A percentile compares a stretch with the other conserved stretches of the same genome.
phyloP scores from a whole-genome alignment of 2,888 invertebrate genomes.

The Spilarctia lutea region DNA sequence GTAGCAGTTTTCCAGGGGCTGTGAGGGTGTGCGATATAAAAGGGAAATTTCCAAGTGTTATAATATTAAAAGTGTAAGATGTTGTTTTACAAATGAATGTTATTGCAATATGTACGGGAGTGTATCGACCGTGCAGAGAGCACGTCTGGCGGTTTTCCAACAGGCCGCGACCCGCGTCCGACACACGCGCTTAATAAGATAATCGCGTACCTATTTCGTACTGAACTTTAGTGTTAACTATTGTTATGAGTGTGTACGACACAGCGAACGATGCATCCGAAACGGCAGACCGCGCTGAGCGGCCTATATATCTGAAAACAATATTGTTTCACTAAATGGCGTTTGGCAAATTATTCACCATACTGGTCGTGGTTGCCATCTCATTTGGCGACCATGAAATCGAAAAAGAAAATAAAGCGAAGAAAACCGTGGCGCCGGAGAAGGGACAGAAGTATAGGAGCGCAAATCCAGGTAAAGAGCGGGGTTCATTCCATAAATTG shows the following conservation, averaged over 20 bases:
- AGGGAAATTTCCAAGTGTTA: slow-evolving; percentile 30
- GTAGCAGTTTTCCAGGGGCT: slow-evolving; percentile 37
- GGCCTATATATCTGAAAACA: slow-evolving; percentile 63
- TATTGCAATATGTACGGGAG: slow-evolving; percentile 42
- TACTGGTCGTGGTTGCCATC: slow-evolving; percentile 67
- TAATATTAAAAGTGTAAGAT: slow-evolving; percentile 33
- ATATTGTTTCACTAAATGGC: slow-evolving; percentile 75
- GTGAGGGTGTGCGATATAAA: slow-evolving; percentile 43
- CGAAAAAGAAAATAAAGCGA: slow-evolving; percentile 74
- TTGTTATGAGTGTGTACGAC: slow-evolving; percentile 73
- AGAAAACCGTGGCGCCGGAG: slow-evolving; percentile 82
- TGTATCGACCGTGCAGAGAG: slow-evolving; percentile 66
- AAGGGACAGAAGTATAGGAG: slow-evolving; percentile 71
- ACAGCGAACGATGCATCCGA: slow-evolving; percentile 54
- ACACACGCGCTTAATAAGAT: slow-evolving; percentile 59
- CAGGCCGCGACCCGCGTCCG: slow-evolving; percentile 51
- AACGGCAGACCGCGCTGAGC: slow-evolving; percentile 61
- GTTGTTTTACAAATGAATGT: slow-evolving; percentile 40
- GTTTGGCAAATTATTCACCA: slow-evolving; percentile 66
- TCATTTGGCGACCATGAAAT: slow-evolving; percentile 73
- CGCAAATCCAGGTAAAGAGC: slow-evolving; percentile 67
- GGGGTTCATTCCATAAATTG: slow-evolving; percentile 71
- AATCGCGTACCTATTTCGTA: slow-evolving; percentile 56
- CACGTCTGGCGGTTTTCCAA: slow-evolving; percentile 68
- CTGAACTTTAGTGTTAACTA: slow-evolving; percentile 52